These are phyloP conservation scores for Onthophagus sagittarius DNA, from an alignment of 2,888 invertebrate species.

Conservation along the genomic window DNA sequence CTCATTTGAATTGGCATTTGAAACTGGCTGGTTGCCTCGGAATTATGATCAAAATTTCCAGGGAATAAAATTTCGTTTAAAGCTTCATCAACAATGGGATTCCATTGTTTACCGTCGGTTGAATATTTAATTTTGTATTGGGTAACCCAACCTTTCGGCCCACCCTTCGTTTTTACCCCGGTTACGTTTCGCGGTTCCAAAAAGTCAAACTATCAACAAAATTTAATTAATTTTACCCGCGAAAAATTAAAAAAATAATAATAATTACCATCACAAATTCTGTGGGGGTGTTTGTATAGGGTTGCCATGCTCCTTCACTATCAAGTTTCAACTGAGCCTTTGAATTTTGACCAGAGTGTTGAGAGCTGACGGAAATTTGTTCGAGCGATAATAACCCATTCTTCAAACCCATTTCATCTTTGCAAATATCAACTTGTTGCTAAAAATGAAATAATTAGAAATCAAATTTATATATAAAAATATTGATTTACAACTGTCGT, in stretches of 20 bases:
- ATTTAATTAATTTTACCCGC: constrained; percentile 20
- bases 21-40: constrained; percentile 63
- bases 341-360: constrained; percentile 42
- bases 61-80: constrained; percentile 61
- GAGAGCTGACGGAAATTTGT: constrained; percentile 67
- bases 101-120: constrained; percentile 67
- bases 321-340: constrained; percentile 51
- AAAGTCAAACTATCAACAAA: constrained; percentile 66
- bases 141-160: constrained; percentile 69
- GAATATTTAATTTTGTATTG: constrained; percentile 73
- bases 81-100: constrained; percentile 57
- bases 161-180: constrained; percentile 72
- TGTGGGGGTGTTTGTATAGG: constrained; percentile 61
- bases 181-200: constrained; percentile 70
- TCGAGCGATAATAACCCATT: constrained; percentile 58
- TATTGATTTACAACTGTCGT: constrained; percentile 16
- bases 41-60: constrained; percentile 67
- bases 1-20: constrained; percentile 68
- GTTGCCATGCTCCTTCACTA: constrained; percentile 59
- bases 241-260: neutral
- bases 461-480: neutral
- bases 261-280: constrained; percentile 63
- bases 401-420: constrained; percentile 70
- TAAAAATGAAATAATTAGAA: neutral
- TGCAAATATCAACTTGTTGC: constrained; percentile 48